A percentile compares a stretch with the other conserved stretches of the same genome.
Evolutionary conservation across 2,888 invertebrate species (phyloP).

Genomic region (Caenorhabditis japonica): DNA sequence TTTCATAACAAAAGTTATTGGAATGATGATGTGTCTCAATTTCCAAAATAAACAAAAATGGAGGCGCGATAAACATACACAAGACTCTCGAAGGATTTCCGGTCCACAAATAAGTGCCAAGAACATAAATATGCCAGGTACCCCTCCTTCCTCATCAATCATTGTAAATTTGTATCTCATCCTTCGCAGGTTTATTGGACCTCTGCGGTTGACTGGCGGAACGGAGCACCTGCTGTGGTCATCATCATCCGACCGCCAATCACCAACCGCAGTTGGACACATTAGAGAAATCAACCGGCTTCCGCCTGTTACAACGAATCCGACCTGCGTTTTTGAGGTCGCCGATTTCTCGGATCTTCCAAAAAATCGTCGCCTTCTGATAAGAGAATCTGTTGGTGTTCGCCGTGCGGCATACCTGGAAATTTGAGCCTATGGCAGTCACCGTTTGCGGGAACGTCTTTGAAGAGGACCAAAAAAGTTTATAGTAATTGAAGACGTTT

Average conservation of each 20-base stretch:
- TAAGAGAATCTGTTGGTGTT: constrained; percentile 28
- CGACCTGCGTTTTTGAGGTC: constrained; percentile 38
- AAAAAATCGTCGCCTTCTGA: constrained; percentile 24
- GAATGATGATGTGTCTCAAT: constrained; percentile 38
- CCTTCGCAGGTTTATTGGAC: constrained; percentile 47
- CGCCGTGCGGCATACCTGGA: constrained; percentile 2
- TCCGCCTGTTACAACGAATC: constrained; percentile 40
- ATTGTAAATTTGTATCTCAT: constrained; percentile 53
- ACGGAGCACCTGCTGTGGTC: constrained; percentile 44
- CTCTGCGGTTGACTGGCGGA: constrained; percentile 45
- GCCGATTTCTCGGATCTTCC: constrained; percentile 15
- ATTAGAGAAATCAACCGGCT: constrained; percentile 33
- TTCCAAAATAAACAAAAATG: constrained; percentile 52
- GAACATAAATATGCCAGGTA: constrained; percentile 51
- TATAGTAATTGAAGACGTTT: constrained; percentile 44
- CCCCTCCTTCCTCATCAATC: constrained; percentile 39
- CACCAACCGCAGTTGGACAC: constrained; percentile 50
- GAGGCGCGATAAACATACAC: constrained; percentile 51
- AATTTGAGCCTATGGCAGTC: constrained; percentile 33
- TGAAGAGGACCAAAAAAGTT: constrained; percentile 20
- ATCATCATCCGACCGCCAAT: constrained; percentile 42
- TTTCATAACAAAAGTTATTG: constrained; percentile 53
- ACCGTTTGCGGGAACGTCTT: constrained; percentile 4
- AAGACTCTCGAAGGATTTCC: constrained; percentile 24
- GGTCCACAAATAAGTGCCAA: constrained; percentile 52